Base-by-base conservation (phyloP, 2,113 vertebrate species). In the Callorhinus ursinus region DNA sequence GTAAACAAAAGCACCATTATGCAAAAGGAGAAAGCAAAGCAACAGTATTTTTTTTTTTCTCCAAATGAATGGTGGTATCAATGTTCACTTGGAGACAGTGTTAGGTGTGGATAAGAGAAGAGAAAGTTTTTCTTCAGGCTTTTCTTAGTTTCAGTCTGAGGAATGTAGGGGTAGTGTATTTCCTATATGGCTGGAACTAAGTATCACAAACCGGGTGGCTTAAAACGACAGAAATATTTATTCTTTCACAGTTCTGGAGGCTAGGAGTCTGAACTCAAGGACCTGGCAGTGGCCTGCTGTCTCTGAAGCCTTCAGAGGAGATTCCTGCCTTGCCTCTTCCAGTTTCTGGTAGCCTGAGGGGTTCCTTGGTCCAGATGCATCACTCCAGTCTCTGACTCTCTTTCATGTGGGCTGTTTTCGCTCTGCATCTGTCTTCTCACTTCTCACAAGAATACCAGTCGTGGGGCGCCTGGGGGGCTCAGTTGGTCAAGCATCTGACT, bases 21-120 rank as follows among this genome's bases (percentile, higher is more conserved):
- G 67, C 16, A 83, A 93, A 96, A 92, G 46, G 65, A 90, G 81
- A 86, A 89, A 65, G 4, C 28, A 85, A 93, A 55, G 63, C 89
- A 53, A 77, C 7, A 33, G 46, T 21, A n/a, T 33, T n/a, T 36
- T 49, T 16, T 36, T 14, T 9, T 31, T 13, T 15, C 36, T 83
- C 7, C 4, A 76, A 90, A 88, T 33, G 42, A 71, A 46, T 14
- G 21, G 28, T 84, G 39, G 5, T 18, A 13, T 84, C 31, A 67
- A 0, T 72, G 24, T 83, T 80, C 22, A 24, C 22, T 65, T 61
- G 80, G 39, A 95, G 59, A 90, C 22, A 55, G 57, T n/a, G 57
- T 76, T 80, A 24, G 31, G 33, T 76, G n/a, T 94, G 51, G 46
- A 39, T 28, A 33, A 77, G 53, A 85, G 36, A 82, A 86, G 42